phyloP scores from a whole-genome alignment of 2,888 invertebrate genomes.

The Hanleya hanleyi region DNA sequence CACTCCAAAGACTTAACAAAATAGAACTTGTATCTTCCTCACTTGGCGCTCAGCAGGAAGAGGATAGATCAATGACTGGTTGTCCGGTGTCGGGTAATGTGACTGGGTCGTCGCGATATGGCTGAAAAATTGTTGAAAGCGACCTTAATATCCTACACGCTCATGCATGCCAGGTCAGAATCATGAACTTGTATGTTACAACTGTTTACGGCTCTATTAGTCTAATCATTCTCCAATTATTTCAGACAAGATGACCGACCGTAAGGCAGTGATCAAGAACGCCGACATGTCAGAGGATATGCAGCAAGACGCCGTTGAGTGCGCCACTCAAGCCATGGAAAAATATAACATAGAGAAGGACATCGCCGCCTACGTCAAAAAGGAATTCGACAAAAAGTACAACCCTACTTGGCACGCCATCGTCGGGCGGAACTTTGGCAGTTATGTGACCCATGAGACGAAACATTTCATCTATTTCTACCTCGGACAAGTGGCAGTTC shows the following conservation, averaged over 20 bases:
- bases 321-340: constrained; percentile 98
- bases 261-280: constrained; percentile 99
- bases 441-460: constrained; percentile 84
- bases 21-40: no score
- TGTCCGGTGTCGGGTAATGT: no score
- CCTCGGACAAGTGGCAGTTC: constrained; percentile 97
- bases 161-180: no score
- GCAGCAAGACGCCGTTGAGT: constrained; percentile 99
- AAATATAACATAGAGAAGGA: constrained; percentile 99
- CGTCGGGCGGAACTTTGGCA: constrained; percentile 98
- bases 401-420: constrained; percentile 99
- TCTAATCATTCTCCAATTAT: no score
- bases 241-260: constrained; percentile 57
- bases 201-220: no score
- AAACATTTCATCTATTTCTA: constrained; percentile 99
- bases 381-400: constrained; percentile 99
- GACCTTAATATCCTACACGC: no score
- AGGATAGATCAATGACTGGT: no score
- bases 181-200: no score
- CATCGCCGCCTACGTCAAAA: constrained; percentile 99
- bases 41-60: no score
- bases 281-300: constrained; percentile 99
- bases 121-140: no score
- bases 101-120: no score
- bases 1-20: no score